phyloP scores from a whole-genome alignment of 2,113 vertebrate genomes.

The Sigmodon hispidus region DNA sequence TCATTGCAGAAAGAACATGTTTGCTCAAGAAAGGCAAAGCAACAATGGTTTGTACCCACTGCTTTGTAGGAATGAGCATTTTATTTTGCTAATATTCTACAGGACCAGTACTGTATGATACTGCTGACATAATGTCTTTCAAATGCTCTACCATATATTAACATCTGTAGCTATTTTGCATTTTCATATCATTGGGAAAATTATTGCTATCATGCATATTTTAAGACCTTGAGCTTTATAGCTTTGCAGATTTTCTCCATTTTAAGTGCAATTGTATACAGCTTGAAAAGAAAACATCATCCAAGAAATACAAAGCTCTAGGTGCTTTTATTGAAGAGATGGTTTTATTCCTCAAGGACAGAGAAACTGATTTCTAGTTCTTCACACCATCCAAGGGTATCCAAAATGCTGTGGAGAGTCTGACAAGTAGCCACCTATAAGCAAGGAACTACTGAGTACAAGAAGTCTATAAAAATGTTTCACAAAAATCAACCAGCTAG shows the following conservation, averaged over 20 bases:
- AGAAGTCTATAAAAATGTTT: not conserved
- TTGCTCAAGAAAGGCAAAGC: not conserved
- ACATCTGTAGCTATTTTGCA: not conserved
- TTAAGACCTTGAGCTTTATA: constrained; percentile 37
- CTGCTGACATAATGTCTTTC: constrained; percentile 26
- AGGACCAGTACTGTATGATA: not conserved
- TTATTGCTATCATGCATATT: not conserved
- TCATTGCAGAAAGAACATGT: not conserved
- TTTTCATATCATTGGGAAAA: not conserved
- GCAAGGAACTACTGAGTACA: not conserved
- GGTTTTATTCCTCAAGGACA: constrained; percentile 35
- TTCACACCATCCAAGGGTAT: not conserved
- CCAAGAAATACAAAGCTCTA: not conserved
- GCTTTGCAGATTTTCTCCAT: constrained; percentile 12
- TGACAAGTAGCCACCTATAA: not conserved
- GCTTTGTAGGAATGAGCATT: not conserved
- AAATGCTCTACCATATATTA: not conserved
- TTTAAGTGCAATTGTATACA: constrained; percentile 34
- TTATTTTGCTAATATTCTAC: not conserved
- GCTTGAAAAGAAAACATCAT: constrained; percentile 51
- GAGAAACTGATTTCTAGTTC: not conserved
- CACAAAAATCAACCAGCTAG: not conserved
- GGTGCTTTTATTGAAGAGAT: constrained; percentile 43
- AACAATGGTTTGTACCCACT: not conserved
- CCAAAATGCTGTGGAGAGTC: not conserved